Conservation (phyloP, 2,888 invertebrate species). For the Crematogaster levior region DNA sequence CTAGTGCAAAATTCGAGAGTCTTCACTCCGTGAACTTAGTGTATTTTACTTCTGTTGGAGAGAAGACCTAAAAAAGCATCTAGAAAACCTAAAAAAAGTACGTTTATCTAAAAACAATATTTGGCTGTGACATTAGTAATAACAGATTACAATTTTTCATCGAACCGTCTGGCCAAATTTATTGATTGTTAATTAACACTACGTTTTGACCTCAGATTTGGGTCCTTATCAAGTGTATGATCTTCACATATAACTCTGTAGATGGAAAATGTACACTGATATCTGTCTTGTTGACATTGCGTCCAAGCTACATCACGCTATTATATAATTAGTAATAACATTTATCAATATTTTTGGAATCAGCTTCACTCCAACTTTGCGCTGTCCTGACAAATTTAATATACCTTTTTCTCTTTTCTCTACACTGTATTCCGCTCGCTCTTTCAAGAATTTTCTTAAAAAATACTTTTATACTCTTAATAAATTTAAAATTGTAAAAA, state of each 20-base stretch:
- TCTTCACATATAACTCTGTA: no score
- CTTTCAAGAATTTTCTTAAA: no score
- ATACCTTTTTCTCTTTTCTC: neutral
- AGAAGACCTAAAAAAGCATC: no score
- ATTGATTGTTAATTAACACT: no score
- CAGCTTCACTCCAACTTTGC: neutral
- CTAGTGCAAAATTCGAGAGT: neutral
- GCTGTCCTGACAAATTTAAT: neutral
- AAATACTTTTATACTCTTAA: neutral
- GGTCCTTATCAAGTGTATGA: no score
- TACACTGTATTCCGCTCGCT: neutral
- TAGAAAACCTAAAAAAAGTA: neutral
- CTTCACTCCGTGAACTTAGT: neutral
- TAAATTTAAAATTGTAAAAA: neutral
- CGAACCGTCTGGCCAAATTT: no score
- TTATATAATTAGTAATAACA: no score
- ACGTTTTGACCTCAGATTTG: no score
- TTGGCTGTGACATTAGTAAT: neutral
- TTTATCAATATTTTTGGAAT: neutral
- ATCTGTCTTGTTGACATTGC: no score
- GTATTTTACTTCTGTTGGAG: neutral
- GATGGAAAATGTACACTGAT: no score
- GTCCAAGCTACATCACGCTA: no score
- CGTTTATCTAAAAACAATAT: neutral
- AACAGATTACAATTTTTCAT: no score